A percentile compares a stretch with the other conserved stretches of the same genome.
phyloP scores from a whole-genome alignment of 2,797 vertebrate genomes.

The Loriculus beryllinus region DNA sequence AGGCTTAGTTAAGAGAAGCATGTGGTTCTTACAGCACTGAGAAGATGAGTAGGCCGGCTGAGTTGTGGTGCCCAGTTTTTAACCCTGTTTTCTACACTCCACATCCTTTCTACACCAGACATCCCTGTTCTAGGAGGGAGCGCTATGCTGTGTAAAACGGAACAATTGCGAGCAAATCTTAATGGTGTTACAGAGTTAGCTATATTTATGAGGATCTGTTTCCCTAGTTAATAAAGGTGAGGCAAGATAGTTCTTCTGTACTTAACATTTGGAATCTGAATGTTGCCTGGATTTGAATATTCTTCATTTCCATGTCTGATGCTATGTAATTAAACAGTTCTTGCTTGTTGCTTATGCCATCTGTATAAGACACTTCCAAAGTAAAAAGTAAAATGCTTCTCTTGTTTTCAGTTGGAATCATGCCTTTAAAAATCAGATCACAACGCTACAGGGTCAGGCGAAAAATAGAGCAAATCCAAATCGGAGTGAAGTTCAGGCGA shows the following conservation, averaged over 20 bases:
- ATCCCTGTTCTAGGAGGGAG: neutral
- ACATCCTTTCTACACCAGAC: neutral
- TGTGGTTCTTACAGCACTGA: neutral
- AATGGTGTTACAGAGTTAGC: neutral
- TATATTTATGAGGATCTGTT: neutral
- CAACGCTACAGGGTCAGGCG: conserved; percentile 97
- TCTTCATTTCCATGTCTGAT: conserved; percentile 17
- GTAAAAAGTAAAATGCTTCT: conserved; percentile 48
- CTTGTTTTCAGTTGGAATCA: conserved; percentile 85
- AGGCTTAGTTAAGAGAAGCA: neutral
- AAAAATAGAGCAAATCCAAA: conserved; percentile 99
- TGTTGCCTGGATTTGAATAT: conserved; percentile 6
- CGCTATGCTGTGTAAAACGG: neutral
- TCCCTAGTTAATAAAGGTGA: neutral
- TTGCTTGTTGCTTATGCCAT: conserved; percentile 53
- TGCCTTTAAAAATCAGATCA: conserved; percentile 99
- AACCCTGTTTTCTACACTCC: neutral
- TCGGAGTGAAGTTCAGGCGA: conserved; percentile 97
- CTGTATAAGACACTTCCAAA: conserved; percentile 33
- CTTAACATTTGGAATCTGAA: neutral
- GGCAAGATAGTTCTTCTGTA: neutral
- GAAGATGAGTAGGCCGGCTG: neutral
- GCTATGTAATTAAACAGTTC: conserved; percentile 41
- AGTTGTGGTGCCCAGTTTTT: neutral
- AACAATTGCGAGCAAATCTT: neutral